A percentile compares a stretch with the other conserved stretches of the same genome.
phyloP scores from a whole-genome alignment of 2,797 vertebrate species.

The Rhinogobio ventralis region DNA sequence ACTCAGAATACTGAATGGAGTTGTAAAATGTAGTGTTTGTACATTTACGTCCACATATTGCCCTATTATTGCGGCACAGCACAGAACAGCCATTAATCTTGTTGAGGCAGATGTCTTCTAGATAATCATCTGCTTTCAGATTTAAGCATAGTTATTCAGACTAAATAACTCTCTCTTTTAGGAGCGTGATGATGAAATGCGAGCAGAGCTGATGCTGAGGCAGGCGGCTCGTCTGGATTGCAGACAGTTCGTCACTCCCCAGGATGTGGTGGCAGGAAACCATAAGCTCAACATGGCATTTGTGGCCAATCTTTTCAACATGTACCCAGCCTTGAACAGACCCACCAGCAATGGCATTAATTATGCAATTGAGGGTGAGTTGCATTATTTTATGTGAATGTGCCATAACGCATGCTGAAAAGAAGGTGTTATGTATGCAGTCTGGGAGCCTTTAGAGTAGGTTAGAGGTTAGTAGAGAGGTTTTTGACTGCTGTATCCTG shows the following conservation, averaged over 20 bases:
- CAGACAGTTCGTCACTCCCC: conserved; percentile 93
- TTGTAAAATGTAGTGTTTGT: not conserved
- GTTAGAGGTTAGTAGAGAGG: not conserved
- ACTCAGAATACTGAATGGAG: not conserved
- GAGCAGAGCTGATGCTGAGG: conserved; percentile 91
- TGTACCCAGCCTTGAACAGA: conserved; percentile 82
- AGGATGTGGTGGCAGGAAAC: conserved; percentile 92
- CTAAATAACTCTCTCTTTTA: conserved; percentile 63
- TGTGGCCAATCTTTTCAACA: conserved; percentile 96
- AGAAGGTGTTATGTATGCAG: not conserved
- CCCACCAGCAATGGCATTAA: conserved; percentile 78
- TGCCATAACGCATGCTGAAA: not conserved
- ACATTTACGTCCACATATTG: not conserved
- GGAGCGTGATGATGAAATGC: conserved; percentile 84
- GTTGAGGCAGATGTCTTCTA: conserved; percentile 10
- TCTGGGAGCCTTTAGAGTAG: not conserved
- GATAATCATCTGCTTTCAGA: conserved; percentile 11
- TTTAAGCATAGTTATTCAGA: conserved; percentile 2
- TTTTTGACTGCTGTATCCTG: conserved; percentile 14
- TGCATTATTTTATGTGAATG: not conserved
- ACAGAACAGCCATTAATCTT: conserved; percentile 5
- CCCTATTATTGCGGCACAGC: not conserved
- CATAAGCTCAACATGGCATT: conserved; percentile 96
- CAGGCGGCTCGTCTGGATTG: conserved; percentile 93
- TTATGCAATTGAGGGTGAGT: conserved; percentile 84